Conservation (phyloP, 1,140 invertebrate species). For the Neomicropteryx cornuta region DNA sequence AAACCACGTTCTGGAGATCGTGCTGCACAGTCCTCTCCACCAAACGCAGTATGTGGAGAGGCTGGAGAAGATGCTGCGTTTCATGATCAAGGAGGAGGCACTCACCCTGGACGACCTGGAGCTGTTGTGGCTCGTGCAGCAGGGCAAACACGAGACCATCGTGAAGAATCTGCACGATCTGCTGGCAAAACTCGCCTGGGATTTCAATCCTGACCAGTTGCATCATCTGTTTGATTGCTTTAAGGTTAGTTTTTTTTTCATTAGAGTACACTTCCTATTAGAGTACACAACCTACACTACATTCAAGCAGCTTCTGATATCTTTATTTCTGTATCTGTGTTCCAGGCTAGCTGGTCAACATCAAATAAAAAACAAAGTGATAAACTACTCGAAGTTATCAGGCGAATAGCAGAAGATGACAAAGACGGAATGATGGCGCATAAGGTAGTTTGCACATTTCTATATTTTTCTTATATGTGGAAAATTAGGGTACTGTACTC, state of each 20-base stretch:
- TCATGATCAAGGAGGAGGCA: constrained; percentile 92
- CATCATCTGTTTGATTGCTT: constrained; percentile 98
- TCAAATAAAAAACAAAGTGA: constrained; percentile 94
- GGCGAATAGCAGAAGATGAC: constrained; percentile 92
- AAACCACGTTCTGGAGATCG: constrained; percentile 91
- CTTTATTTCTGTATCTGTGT: background rate
- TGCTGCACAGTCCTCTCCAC: constrained; percentile 89
- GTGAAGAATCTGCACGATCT: constrained; percentile 96
- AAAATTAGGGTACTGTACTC: too few relatives aligned
- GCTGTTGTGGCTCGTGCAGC: constrained; percentile 92
- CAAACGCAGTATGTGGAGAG: constrained; percentile 98
- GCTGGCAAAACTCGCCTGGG: constrained; percentile 93
- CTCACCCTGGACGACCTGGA: constrained; percentile 86
- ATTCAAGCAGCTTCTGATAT: background rate
- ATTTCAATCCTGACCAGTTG: constrained; percentile 93
- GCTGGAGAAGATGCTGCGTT: constrained; percentile 92
- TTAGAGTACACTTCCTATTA: constrained; percentile 11
- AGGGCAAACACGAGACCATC: constrained; percentile 90
- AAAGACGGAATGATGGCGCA: constrained; percentile 98
- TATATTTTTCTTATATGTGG: too few relatives aligned
- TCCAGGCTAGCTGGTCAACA: constrained; percentile 89
- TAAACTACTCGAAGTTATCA: constrained; percentile 88
- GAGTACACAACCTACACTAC: background rate
- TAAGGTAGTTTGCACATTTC: constrained; percentile 50
- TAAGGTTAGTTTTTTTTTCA: too few relatives aligned